These are phyloP conservation scores for Conus betulinus DNA, from an alignment of 1,140 invertebrate genomes.

Conservation along the genomic window DNA sequence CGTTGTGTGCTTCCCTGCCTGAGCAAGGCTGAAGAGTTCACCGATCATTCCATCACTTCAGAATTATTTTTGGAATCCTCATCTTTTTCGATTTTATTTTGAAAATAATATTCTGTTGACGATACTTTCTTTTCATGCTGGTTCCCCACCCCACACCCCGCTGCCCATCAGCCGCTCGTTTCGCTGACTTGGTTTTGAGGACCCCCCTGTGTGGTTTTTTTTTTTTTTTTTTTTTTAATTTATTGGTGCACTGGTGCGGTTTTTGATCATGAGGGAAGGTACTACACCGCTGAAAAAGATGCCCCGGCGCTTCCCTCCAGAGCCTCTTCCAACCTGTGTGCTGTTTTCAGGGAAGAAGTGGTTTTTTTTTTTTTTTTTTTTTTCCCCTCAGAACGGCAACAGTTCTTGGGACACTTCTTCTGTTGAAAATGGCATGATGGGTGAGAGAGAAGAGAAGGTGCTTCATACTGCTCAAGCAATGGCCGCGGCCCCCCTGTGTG, in stretches of 20 bases:
- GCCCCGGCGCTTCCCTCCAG: not conserved
- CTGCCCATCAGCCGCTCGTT: not conserved
- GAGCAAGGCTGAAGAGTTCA: not conserved
- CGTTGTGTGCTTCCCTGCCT: not conserved
- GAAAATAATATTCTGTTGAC: no score
- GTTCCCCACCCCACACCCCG: not conserved
- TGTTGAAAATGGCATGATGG: not conserved
- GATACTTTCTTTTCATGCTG: not conserved
- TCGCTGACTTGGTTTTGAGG: constrained; percentile 20
- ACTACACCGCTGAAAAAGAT: not conserved
- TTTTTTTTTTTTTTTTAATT: not conserved
- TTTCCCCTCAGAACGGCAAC: not conserved
- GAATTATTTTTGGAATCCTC: constrained; percentile 37
- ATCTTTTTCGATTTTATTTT: constrained; percentile 5
- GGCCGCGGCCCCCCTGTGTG: not conserved
- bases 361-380: not conserved
- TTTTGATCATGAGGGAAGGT: not conserved
- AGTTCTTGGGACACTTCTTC: not conserved
- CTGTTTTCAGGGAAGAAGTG: not conserved
- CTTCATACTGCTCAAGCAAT: constrained; percentile 1
- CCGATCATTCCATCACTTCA: constrained; percentile 34
- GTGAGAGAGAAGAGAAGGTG: not conserved
- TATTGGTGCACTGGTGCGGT: not conserved
- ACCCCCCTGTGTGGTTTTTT: not conserved
- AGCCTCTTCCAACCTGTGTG: not conserved